A percentile compares a stretch with the other conserved stretches of the same genome.
Conservation (phyloP, 2,113 vertebrate species). For the Melanerpes aurifrons region DNA sequence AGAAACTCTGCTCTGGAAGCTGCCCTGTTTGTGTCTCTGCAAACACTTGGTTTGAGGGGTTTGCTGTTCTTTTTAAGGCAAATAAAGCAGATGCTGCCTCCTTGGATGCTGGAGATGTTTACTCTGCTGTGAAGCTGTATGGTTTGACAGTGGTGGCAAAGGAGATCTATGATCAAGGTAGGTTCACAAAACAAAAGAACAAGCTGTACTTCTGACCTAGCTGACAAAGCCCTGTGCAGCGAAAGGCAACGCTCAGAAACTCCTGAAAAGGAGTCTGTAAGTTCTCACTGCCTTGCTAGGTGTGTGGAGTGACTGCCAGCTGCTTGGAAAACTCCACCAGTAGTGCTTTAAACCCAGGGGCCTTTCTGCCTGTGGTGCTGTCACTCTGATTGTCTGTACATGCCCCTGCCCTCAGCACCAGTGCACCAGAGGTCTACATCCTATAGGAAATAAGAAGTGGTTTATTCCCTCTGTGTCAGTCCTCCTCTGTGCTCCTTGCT, state of each 20-base stretch:
- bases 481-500: not conserved
- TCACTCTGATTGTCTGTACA: not conserved
- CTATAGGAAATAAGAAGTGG: not conserved
- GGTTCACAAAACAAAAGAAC: not conserved
- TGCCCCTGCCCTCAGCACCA: not conserved
- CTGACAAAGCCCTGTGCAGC: not conserved
- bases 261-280: not conserved
- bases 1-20: not conserved
- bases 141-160: constrained; percentile 85
- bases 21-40: not conserved
- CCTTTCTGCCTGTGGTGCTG: not conserved
- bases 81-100: constrained; percentile 88
- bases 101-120: constrained; percentile 89
- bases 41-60: not conserved
- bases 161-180: constrained; percentile 86
- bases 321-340: not conserved
- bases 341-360: not conserved
- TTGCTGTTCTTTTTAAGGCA: constrained; percentile 71
- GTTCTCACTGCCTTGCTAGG: not conserved
- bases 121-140: constrained; percentile 88
- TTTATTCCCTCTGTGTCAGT: not conserved
- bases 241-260: not conserved
- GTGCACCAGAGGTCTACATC: not conserved
- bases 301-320: not conserved
- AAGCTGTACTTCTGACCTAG: not conserved